These are phyloP conservation scores for Epirrhoe alternata DNA, from an alignment of 2,888 invertebrate species.

Conservation along the genomic window DNA sequence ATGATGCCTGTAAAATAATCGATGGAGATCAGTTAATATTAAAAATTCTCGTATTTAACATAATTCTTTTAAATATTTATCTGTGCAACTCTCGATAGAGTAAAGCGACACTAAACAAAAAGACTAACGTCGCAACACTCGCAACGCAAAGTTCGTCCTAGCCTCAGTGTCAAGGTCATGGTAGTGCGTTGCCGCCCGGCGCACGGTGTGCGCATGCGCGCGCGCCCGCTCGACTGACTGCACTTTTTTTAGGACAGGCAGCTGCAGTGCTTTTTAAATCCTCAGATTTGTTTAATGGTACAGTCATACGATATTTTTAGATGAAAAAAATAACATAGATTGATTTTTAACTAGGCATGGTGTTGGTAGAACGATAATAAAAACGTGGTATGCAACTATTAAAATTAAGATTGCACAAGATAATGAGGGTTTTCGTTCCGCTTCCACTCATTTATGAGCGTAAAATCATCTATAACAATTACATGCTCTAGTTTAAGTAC, in stretches of 20 bases:
- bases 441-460: background rate
- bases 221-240: slow-evolving; percentile 48
- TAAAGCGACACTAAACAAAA: too few species aligned
- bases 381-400: background rate
- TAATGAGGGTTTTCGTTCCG: background rate
- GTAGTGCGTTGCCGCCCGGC: slow-evolving; percentile 48
- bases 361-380: background rate
- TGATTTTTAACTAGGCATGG: background rate
- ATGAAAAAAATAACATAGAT: background rate
- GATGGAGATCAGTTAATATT: too few species aligned
- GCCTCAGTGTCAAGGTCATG: slow-evolving; percentile 71
- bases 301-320: slow-evolving; percentile 4
- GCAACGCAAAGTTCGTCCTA: slow-evolving; percentile 47
- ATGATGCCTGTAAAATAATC: background rate
- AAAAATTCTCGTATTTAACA: too few species aligned
- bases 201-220: slow-evolving; percentile 15
- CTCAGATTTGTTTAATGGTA: slow-evolving; percentile 33
- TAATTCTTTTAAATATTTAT: too few species aligned
- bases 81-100: too few species aligned
- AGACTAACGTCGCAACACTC: background rate
- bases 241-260: slow-evolving; percentile 48
- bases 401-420: background rate
- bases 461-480: background rate
- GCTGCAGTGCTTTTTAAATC: slow-evolving; percentile 45
- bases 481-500: background rate